phyloP scores from a whole-genome alignment of 2,888 invertebrate genomes.

The Dryococelus australis region DNA sequence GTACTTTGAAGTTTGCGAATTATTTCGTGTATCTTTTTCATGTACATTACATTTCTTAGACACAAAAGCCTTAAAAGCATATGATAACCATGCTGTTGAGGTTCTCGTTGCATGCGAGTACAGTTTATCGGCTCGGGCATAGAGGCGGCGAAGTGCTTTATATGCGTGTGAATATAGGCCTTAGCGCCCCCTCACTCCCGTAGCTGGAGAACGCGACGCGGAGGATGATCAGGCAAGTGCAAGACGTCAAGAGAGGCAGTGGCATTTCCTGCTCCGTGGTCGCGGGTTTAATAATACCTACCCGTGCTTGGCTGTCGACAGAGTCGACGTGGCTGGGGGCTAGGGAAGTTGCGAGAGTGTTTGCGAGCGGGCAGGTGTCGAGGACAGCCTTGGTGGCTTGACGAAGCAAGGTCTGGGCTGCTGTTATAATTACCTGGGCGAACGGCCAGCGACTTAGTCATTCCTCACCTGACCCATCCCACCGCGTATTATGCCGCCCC shows the following conservation, averaged over 20 bases:
- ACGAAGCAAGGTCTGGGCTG: constrained; percentile 9
- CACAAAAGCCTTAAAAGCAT: too few species aligned
- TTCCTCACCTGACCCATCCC: background rate
- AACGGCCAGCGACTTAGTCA: background rate
- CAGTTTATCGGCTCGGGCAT: too few species aligned
- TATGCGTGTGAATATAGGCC: too few species aligned
- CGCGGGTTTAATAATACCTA: background rate
- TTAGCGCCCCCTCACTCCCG: too few species aligned
- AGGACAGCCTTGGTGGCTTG: background rate
- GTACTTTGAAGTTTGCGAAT: too few species aligned
- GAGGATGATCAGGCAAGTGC: background rate
- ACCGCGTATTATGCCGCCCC: background rate
- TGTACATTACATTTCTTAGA: too few species aligned
- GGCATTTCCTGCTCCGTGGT: background rate
- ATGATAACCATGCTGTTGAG: too few species aligned
- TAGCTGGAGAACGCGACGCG: too few species aligned
- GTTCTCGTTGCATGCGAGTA: too few species aligned
- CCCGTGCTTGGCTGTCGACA: background rate
- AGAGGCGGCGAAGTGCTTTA: too few species aligned
- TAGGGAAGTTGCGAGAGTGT: background rate
- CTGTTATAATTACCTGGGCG: constrained; percentile 9
- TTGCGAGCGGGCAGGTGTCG: background rate
- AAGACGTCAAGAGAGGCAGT: background rate
- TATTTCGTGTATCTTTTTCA: too few species aligned
- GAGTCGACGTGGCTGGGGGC: too few species aligned